phyloP scores from a whole-genome alignment of 2,888 invertebrate species.

The Patella ulyssiponensis region DNA sequence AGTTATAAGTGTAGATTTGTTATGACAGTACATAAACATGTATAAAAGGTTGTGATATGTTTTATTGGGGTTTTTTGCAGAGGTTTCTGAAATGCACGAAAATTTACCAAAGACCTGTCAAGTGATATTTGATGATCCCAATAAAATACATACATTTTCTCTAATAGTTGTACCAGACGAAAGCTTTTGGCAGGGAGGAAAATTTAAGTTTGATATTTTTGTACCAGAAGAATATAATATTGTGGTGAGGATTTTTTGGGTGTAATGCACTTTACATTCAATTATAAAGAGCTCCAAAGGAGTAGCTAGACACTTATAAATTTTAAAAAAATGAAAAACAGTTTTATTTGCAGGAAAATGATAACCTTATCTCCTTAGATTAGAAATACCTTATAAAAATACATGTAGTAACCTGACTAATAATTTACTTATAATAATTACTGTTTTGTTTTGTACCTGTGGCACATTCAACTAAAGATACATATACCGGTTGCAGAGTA shows the following conservation, averaged over 20 bases:
- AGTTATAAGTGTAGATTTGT: neutral
- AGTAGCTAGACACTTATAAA: too few species aligned
- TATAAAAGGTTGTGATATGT: neutral
- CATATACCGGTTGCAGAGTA: too few species aligned
- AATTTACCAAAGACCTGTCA: slow-evolving; percentile 86
- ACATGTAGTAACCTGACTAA: too few species aligned
- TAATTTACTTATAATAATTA: too few species aligned
- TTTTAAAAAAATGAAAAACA: too few species aligned
- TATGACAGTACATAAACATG: neutral
- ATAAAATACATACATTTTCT: slow-evolving; percentile 85
- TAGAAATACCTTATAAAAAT: too few species aligned
- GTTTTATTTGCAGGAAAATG: too few species aligned
- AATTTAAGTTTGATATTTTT: slow-evolving; percentile 86
- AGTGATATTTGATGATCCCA: slow-evolving; percentile 85
- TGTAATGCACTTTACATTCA: too few species aligned
- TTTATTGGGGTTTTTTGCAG: slow-evolving; percentile 53
- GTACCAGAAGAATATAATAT: slow-evolving; percentile 97
- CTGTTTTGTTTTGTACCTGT: too few species aligned
- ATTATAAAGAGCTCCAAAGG: too few species aligned
- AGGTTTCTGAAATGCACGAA: slow-evolving; percentile 88
- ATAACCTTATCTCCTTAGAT: too few species aligned
- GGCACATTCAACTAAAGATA: too few species aligned
- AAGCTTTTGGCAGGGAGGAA: slow-evolving; percentile 90
- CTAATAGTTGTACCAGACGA: slow-evolving; percentile 87
- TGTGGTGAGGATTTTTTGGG: slow-evolving; percentile 79